A percentile compares a stretch with the other conserved stretches of the same genome.
phyloP scores from a whole-genome alignment of 1,140 invertebrate genomes.

The Ceratina calcarata region DNA sequence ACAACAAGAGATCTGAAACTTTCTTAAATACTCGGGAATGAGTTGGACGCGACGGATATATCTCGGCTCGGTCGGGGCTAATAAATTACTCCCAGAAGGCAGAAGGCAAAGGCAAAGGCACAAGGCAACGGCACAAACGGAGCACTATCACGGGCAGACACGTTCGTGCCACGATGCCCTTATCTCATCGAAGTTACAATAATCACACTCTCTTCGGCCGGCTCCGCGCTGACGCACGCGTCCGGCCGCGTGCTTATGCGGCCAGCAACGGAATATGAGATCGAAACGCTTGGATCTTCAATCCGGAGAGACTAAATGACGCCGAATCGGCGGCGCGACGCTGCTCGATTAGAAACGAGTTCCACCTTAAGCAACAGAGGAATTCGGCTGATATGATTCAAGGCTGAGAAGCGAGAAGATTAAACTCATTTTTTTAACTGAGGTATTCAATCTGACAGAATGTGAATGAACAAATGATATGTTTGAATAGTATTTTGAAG shows the following conservation, averaged over 20 bases:
- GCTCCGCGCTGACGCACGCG: conserved; percentile 39
- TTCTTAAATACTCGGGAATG: conserved; percentile 30
- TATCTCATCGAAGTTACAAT: conserved; percentile 68
- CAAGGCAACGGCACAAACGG: conserved; percentile 46
- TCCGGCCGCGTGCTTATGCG: conserved; percentile 1
- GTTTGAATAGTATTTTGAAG: too few relatives aligned
- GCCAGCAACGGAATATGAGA: too few relatives aligned
- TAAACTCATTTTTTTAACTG: too few relatives aligned
- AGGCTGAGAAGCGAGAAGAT: too few relatives aligned
- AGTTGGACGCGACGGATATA: conserved; percentile 58
- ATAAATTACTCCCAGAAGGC: conserved; percentile 67
- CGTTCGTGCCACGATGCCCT: conserved; percentile 64
- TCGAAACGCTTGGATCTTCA: conserved; percentile 43
- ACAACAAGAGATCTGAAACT: conserved; percentile 7
- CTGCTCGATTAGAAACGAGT: background rate
- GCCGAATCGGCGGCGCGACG: conserved; percentile 49
- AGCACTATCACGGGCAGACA: conserved; percentile 71
- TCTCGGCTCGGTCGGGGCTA: conserved; percentile 51
- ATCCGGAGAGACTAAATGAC: conserved; percentile 65
- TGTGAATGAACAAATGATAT: too few relatives aligned
- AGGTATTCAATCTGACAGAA: too few relatives aligned
- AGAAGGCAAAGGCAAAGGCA: too few relatives aligned
- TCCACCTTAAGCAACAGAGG: background rate
- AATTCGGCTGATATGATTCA: too few relatives aligned
- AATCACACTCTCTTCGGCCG: conserved; percentile 54